phyloP scores from a whole-genome alignment of 92 coral and sea anemone genomes.

The Siderastrea siderea region DNA sequence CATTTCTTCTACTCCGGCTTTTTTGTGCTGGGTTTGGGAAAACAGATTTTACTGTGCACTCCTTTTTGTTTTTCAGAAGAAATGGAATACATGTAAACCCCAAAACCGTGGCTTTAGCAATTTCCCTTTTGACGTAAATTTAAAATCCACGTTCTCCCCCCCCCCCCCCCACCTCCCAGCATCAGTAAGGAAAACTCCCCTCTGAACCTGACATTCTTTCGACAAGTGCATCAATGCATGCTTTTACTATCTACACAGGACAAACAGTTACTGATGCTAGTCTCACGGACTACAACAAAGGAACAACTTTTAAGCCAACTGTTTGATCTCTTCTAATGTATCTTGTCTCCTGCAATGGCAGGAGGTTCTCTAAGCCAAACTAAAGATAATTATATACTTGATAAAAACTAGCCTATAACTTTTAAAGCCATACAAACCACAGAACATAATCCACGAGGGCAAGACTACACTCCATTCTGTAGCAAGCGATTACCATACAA shows the following conservation, averaged over 20 bases:
- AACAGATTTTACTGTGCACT: no score
- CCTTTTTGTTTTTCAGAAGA: no score
- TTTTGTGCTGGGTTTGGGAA: no score
- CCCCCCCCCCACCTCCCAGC: not conserved
- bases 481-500: not conserved
- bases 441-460: conserved; percentile 19
- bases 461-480: not conserved
- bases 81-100: no score
- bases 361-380: conserved; percentile 20
- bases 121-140: not conserved
- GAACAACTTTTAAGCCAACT: not conserved
- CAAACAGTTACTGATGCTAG: not conserved
- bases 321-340: not conserved
- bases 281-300: conserved; percentile 17
- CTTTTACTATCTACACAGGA: conserved; percentile 32
- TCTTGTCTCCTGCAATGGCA: not conserved
- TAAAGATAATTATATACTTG: conserved; percentile 26
- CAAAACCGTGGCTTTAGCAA: no score
- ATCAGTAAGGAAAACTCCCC: not conserved
- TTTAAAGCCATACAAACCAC: conserved; percentile 35
- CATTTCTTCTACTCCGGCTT: no score
- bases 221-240: conserved; percentile 16
- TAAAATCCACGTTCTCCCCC: not conserved
- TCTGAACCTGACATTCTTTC: not conserved
- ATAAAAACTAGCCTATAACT: conserved; percentile 44